Percentiles rank a stretch among this genome's conserved stretches.
phyloP scores from a whole-genome alignment of 2,797 vertebrate species.

The Diplodus sargus region DNA sequence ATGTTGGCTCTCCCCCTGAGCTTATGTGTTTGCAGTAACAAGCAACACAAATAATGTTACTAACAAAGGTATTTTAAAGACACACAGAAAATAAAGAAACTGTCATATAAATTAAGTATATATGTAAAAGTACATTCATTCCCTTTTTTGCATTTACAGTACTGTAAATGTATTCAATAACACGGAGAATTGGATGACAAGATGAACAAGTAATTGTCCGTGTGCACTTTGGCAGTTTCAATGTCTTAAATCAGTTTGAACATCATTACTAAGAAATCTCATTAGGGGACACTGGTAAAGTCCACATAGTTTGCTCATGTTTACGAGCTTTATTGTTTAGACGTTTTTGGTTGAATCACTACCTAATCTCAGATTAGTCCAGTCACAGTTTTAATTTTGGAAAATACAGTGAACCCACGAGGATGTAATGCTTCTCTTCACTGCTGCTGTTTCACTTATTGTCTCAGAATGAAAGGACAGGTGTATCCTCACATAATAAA shows the following conservation, averaged over 20 bases:
- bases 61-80: not conserved
- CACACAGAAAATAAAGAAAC: not conserved
- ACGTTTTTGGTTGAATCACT: not conserved
- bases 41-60: not conserved
- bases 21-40: not conserved
- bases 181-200: no score
- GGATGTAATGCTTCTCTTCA: conserved; percentile 1
- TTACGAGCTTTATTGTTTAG: not conserved
- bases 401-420: not conserved
- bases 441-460: conserved; percentile 13
- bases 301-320: not conserved
- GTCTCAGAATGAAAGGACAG: conserved; percentile 45
- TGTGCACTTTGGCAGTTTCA: not conserved
- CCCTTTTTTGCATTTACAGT: no score
- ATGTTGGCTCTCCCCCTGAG: no score
- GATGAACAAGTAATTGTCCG: no score
- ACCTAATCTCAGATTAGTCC: not conserved
- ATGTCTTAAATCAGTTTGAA: not conserved
- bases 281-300: not conserved
- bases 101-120: no score
- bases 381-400: not conserved
- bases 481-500: conserved; percentile 36
- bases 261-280: not conserved
- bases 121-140: not conserved
- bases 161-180: no score